Conservation (phyloP, 2,797 vertebrate genomes). For the Phataginus tricuspis region DNA sequence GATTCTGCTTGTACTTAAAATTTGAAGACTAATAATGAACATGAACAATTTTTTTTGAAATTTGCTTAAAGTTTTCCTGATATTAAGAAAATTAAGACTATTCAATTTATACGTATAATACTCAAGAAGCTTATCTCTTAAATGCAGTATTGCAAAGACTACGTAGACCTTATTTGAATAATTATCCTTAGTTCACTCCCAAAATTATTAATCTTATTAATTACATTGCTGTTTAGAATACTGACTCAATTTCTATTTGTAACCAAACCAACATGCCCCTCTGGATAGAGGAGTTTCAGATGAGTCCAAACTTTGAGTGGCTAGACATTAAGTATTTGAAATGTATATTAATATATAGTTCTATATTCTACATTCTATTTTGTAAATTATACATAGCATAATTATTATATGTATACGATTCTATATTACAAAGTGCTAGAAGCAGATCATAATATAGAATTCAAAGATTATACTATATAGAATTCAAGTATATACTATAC, state of each 20-base stretch:
- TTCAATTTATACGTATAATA: neutral
- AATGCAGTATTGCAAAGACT: neutral
- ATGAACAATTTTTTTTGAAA: neutral
- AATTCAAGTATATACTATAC: no score
- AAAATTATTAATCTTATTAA: neutral
- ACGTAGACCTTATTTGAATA: neutral
- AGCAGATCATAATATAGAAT: neutral
- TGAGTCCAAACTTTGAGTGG: neutral
- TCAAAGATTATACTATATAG: neutral
- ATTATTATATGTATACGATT: neutral
- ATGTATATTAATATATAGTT: no score
- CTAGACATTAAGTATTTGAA: neutral
- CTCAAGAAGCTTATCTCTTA: neutral
- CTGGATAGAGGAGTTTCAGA: neutral
- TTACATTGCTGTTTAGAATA: neutral
- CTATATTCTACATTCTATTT: no score
- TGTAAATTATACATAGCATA: no score
- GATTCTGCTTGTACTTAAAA: neutral
- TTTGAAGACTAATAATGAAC: conserved; percentile 52
- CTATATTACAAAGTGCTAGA: neutral
- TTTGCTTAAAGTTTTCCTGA: neutral
- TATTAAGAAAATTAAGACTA: neutral
- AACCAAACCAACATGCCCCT: neutral
- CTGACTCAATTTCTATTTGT: neutral
- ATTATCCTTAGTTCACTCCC: neutral